phyloP scores from a whole-genome alignment of 2,113 vertebrate species.

The Tetrax tetrax region DNA sequence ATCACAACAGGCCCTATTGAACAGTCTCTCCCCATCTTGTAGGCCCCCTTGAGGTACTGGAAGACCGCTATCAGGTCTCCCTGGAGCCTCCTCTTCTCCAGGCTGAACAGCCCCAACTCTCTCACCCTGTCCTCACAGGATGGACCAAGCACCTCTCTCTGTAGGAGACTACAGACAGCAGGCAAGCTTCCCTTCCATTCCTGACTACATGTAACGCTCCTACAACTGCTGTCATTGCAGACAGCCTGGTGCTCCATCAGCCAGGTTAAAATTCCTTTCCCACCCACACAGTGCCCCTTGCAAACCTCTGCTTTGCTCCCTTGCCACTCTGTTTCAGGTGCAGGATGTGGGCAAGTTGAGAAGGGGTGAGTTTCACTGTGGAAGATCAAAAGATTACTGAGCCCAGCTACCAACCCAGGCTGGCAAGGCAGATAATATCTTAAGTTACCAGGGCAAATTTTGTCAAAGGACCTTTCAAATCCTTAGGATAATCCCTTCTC shows the following conservation, averaged over 20 bases:
- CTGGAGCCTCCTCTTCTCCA: no score
- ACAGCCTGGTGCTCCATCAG: background rate
- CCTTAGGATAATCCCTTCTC: background rate
- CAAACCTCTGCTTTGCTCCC: background rate
- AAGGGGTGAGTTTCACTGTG: background rate
- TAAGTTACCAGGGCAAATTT: background rate
- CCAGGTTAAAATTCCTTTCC: background rate
- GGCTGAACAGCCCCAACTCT: no score
- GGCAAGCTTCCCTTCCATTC: background rate
- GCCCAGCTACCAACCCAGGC: background rate
- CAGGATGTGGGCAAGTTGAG: background rate
- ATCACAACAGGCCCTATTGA: no score
- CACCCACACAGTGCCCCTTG: accelerated
- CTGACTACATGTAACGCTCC: background rate
- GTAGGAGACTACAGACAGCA: background rate
- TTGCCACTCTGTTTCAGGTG: background rate
- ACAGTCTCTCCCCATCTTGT: no score
- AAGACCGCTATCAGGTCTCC: no score
- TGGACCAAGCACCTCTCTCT: background rate
- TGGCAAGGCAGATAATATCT: background rate
- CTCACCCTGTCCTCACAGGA: no score
- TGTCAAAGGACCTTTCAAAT: background rate
- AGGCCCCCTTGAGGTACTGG: no score
- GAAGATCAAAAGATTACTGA: background rate
- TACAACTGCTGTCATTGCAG: accelerated